Evolutionary conservation across 2,113 vertebrate genomes (phyloP).

Genomic region (Eulemur rufifrons): DNA sequence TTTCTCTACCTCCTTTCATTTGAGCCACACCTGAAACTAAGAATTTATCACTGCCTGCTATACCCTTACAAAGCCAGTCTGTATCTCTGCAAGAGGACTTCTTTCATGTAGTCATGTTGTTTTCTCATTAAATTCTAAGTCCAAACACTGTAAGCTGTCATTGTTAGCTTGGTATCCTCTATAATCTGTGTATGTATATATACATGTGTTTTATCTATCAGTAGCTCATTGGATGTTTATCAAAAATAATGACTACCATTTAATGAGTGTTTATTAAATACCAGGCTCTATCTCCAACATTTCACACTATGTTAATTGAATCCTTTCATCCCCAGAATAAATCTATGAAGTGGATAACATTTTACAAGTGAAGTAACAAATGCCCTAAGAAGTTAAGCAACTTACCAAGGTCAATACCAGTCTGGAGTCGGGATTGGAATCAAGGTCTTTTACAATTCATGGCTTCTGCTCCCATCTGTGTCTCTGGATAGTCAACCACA

Average conservation of each 20-base stretch:
- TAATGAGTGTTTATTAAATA: not conserved
- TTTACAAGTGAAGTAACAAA: conserved; percentile 44
- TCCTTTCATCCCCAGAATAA: not conserved
- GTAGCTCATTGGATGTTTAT: not conserved
- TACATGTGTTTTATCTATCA: not conserved
- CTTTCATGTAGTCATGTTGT: not conserved
- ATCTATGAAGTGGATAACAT: not conserved
- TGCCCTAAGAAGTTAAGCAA: not conserved
- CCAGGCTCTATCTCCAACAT: not conserved
- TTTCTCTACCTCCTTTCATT: not conserved
- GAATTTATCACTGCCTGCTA: not conserved
- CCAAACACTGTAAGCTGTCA: not conserved
- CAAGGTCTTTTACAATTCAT: conserved; percentile 13
- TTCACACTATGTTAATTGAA: not conserved
- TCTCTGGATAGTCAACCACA: not conserved
- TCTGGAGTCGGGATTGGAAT: not conserved
- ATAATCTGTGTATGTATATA: not conserved
- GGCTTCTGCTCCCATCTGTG: not conserved
- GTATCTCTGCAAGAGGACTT: not conserved
- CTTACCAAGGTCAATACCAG: not conserved
- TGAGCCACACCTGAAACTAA: not conserved
- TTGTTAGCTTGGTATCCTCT: not conserved
- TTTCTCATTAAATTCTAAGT: not conserved
- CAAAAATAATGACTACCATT: not conserved
- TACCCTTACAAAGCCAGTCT: not conserved